Percentiles rank a stretch among this genome's conserved stretches.
Conservation (phyloP, 2,888 invertebrate species). For the Drosophila prostipennis region DNA sequence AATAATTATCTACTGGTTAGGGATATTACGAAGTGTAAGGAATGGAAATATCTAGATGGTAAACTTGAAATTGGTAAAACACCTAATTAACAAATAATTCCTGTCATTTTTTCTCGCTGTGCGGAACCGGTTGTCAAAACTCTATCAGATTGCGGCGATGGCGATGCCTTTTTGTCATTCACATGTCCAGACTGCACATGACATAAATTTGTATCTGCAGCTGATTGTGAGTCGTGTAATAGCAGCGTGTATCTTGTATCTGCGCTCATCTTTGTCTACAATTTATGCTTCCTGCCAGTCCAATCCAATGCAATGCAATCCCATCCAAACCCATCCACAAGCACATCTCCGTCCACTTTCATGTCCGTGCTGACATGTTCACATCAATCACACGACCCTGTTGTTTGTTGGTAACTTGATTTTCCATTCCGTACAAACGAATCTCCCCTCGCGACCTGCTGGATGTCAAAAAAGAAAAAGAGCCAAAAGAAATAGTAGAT, state of each 20-base stretch:
- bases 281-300: constrained; percentile 64
- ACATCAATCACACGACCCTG: constrained; percentile 70
- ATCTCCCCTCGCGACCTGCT: constrained; percentile 9
- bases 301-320: background rate
- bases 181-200: constrained; percentile 55
- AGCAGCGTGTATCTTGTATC: constrained; percentile 41
- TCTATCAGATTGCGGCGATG: constrained; percentile 38
- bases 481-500: constrained; percentile 9
- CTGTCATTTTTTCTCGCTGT: background rate
- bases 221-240: constrained; percentile 51
- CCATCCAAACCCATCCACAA: background rate
- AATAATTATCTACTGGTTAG: too few relatives aligned
- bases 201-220: constrained; percentile 68
- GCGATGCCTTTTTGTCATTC: constrained; percentile 53
- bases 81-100: background rate
- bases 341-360: constrained; percentile 14
- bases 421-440: constrained; percentile 48
- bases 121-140: constrained; percentile 69
- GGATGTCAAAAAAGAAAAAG: constrained; percentile 11
- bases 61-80: too few relatives aligned
- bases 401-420: constrained; percentile 51
- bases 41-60: too few relatives aligned
- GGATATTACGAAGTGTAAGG: too few relatives aligned
- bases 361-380: constrained; percentile 62
- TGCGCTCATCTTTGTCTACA: constrained; percentile 61